Evolutionary conservation across 2,113 vertebrate species (phyloP).

Genomic region (Cyrtonyx montezumae): DNA sequence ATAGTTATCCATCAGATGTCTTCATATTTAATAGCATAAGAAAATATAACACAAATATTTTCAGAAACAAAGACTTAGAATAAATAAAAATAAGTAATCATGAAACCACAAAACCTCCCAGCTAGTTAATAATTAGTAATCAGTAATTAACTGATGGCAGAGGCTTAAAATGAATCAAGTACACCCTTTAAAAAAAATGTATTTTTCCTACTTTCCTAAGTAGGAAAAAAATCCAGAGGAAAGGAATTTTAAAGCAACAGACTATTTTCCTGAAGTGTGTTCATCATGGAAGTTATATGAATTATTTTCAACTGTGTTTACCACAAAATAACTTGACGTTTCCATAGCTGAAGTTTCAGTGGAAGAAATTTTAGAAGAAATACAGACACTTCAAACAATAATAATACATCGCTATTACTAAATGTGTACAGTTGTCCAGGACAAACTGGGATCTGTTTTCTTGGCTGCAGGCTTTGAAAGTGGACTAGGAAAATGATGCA

Average conservation of each 20-base stretch:
- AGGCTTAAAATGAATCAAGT: background rate
- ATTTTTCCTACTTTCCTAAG: background rate
- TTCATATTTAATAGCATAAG: background rate
- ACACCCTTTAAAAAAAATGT: too few relatives aligned
- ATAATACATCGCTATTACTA: background rate
- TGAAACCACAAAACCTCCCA: background rate
- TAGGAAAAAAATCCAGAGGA: background rate
- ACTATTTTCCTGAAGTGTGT: background rate
- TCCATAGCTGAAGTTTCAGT: background rate
- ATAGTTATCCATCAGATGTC: background rate
- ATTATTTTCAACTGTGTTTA: background rate
- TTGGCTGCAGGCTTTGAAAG: background rate
- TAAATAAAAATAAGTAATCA: background rate
- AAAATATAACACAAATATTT: background rate
- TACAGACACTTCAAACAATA: background rate
- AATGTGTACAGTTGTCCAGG: background rate
- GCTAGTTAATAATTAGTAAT: background rate
- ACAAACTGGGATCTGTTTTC: fast-evolving
- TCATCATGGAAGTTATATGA: background rate
- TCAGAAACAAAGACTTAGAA: background rate
- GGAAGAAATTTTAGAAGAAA: background rate
- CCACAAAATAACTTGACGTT: background rate
- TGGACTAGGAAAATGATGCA: fast-evolving
- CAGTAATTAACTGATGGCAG: background rate
- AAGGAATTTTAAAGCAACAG: background rate